Evolutionary conservation across 2,797 vertebrate genomes (phyloP), one percentile per base, ranked within the genome.

Genomic region (Rhinogobio ventralis): DNA sequence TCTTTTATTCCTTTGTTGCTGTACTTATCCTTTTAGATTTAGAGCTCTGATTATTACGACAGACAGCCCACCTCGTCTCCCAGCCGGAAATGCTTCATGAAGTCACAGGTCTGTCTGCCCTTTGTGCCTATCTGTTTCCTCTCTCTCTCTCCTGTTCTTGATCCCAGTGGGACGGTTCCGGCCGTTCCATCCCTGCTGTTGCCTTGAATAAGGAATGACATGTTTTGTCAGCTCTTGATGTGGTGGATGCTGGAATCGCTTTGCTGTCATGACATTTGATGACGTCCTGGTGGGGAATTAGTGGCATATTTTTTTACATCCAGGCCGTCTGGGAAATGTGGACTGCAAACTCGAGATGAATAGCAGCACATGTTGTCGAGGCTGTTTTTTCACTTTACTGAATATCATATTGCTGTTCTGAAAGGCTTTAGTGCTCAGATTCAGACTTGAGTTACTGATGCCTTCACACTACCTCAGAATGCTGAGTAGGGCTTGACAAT

Each of bases 31-130:
- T 42, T 36, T 39, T 57, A 75, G 51, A 33, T 33, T 23, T 20
- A 55, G 30, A 6, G 17, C 73, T 73, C 46, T 51, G 71, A 51
- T 51, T 49, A 73, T 51, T 73, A 11, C 15, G 15, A 53, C 71
- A 73, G 71, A 51, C 46, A 20, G 25, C 15, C 25, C 7, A 76
- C 19, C 62, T 67, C 71, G 10, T 90, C 86, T 88, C 87, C 88
- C 93, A 92, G 90, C 93, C 92, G 91, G 90, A 90, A 67, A 85
- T 86, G 85, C 92, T 94, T 91, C 88, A 90, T 94, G 91, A 94
- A 89, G 86, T 88, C 85, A 75, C 87, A 89, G 84, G 86, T 81
- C 66, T 45, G 15, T 79, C 51, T 79, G 49, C 17, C 4, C 42
- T 72, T 77, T 30, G 60, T 77, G 36, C 57, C 42, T 28, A 20